Evolutionary conservation across 1,140 invertebrate genomes (phyloP).

Genomic region (Ridgeia piscesae): DNA sequence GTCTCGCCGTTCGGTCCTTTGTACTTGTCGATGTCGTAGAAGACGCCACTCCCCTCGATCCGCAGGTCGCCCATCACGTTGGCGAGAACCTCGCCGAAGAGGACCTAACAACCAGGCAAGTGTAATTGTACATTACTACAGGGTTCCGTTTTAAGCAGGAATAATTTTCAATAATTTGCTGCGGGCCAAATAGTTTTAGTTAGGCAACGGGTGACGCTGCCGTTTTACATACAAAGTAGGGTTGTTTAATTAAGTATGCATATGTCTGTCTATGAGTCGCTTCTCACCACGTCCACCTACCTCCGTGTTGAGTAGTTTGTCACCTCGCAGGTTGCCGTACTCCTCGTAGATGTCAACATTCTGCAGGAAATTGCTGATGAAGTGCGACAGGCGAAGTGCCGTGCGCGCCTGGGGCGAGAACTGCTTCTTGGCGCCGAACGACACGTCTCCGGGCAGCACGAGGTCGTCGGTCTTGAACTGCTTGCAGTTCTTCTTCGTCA

Average conservation of each 20-base stretch:
- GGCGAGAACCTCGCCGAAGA: slow-evolving; percentile 72
- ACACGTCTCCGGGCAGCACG: slow-evolving; percentile 62
- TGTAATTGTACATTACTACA: no score
- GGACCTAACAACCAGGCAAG: slow-evolving; percentile 31
- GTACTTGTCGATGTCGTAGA: slow-evolving; percentile 95
- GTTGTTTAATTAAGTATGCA: no score
- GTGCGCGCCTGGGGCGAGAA: slow-evolving; percentile 94
- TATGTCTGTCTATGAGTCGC: slow-evolving; percentile 27
- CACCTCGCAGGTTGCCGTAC: slow-evolving; percentile 72
- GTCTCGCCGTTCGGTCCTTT: slow-evolving; percentile 55
- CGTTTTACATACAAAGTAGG: not conserved
- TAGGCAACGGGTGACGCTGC: slow-evolving; percentile 17
- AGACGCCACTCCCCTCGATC: slow-evolving; percentile 88
- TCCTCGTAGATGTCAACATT: slow-evolving; percentile 90
- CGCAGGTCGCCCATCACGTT: slow-evolving; percentile 82
- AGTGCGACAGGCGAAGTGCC: slow-evolving; percentile 90
- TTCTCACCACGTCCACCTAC: slow-evolving; percentile 22
- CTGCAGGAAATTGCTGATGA: slow-evolving; percentile 91
- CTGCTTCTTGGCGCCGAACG: slow-evolving; percentile 81
- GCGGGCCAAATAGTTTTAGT: no score
- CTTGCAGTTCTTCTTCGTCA: slow-evolving; percentile 40
- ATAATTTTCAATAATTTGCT: no score
- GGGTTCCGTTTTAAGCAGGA: no score
- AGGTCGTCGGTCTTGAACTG: slow-evolving; percentile 42
- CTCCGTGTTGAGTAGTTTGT: slow-evolving; percentile 28